Percentiles rank a stretch among this genome's conserved stretches.
phyloP scores from a whole-genome alignment of 2,113 vertebrate species.

The Elgaria multicarinata region DNA sequence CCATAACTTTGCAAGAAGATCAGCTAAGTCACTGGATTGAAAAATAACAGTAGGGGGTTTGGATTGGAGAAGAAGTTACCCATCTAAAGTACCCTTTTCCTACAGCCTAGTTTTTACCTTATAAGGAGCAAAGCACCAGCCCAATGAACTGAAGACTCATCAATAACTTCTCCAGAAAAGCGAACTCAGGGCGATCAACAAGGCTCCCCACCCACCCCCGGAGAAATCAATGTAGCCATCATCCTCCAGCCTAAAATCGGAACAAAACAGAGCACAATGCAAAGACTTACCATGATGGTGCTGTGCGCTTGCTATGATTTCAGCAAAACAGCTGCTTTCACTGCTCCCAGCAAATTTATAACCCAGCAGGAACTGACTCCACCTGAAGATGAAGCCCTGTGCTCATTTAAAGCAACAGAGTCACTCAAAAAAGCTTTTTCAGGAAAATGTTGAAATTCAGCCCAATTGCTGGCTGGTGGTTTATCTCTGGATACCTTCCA shows the following conservation, averaged over 20 bases:
- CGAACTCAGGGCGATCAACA: not conserved
- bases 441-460: not conserved
- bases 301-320: not conserved
- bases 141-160: not conserved
- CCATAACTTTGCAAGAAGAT: not conserved
- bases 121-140: constrained; percentile 53
- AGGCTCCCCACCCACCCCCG: not conserved
- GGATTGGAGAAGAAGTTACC: accelerated
- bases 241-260: accelerated
- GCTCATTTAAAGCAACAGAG: constrained; percentile 68
- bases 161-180: not conserved
- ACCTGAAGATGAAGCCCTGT: constrained; percentile 60
- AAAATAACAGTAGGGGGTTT: not conserved
- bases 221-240: accelerated
- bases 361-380: constrained; percentile 60
- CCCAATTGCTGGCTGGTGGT: not conserved
- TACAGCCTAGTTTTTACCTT: constrained; percentile 57
- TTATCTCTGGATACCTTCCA: not conserved
- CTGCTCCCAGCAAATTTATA: constrained; percentile 70
- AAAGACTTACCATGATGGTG: constrained; percentile 63
- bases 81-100: not conserved
- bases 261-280: not conserved
- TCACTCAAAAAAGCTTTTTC: constrained; percentile 3
- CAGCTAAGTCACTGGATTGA: not conserved
- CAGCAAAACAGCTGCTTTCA: constrained; percentile 48